Conservation (phyloP, 2,888 invertebrate genomes). For the Lasioglossum pauxillum region DNA sequence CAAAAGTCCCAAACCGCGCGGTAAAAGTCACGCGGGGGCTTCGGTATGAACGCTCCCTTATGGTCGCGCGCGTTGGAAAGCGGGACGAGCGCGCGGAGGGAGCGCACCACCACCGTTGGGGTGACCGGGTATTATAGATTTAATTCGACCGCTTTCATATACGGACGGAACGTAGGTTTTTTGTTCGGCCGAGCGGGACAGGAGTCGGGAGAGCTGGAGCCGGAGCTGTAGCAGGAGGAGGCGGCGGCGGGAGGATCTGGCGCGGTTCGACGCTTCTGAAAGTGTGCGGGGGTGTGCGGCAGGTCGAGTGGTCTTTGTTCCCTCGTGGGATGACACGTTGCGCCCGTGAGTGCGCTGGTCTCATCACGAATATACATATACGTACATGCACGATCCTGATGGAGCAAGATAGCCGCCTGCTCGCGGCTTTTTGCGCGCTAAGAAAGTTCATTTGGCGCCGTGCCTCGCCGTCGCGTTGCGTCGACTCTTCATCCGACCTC, state of each 20-base stretch:
- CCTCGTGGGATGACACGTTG: constrained; percentile 67
- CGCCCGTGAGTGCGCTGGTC: constrained; percentile 20
- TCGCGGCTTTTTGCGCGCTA: constrained; percentile 32
- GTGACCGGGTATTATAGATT: constrained; percentile 51
- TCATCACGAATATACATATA: constrained; percentile 31
- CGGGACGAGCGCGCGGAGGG: constrained; percentile 31
- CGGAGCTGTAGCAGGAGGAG: constrained; percentile 3
- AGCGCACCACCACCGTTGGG: background rate
- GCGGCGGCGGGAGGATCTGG: background rate
- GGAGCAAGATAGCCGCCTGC: constrained; percentile 11
- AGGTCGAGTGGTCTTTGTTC: constrained; percentile 75
- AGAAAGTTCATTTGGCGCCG: constrained; percentile 24
- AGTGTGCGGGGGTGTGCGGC: constrained; percentile 69
- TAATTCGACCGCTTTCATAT: constrained; percentile 61
- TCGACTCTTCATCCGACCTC: background rate
- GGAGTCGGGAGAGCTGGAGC: background rate
- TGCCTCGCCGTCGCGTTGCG: constrained; percentile 7
- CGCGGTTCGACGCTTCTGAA: constrained; percentile 72
- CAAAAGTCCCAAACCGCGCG: too few relatives aligned
- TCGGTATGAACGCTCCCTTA: too few relatives aligned
- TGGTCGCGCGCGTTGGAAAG: constrained; percentile 53
- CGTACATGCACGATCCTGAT: constrained; percentile 18
- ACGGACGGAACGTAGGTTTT: constrained; percentile 44
- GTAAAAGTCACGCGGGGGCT: too few relatives aligned
- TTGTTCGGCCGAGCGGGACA: constrained; percentile 24